phyloP scores from a whole-genome alignment of 2,113 vertebrate species.

The Trichomycterus rosablanca region DNA sequence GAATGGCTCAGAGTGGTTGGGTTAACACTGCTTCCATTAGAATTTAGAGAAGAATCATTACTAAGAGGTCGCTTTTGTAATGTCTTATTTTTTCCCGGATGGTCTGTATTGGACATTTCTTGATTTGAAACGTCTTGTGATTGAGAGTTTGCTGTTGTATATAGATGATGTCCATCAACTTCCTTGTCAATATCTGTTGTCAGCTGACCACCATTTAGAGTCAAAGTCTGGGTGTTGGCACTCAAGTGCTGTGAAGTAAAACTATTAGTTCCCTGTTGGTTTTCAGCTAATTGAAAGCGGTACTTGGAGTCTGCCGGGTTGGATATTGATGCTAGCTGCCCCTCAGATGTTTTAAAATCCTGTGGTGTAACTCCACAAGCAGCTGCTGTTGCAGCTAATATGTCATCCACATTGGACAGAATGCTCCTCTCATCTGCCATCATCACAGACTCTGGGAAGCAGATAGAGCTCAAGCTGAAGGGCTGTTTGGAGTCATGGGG shows the following conservation, averaged over 20 bases:
- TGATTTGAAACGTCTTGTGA: slow-evolving; percentile 60
- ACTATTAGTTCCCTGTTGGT: slow-evolving; percentile 75
- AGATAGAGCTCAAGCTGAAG: slow-evolving; percentile 90
- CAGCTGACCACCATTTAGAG: slow-evolving; percentile 80
- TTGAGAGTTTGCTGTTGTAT: slow-evolving; percentile 64
- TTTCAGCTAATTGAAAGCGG: slow-evolving; percentile 78
- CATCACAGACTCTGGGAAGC: slow-evolving; percentile 92
- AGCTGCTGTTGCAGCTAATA: slow-evolving; percentile 90
- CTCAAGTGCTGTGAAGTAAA: slow-evolving; percentile 75
- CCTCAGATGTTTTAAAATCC: slow-evolving; percentile 85
- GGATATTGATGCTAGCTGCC: slow-evolving; percentile 71
- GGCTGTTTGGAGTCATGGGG: slow-evolving; percentile 88
- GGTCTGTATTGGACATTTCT: slow-evolving; percentile 62
- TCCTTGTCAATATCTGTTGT: slow-evolving; percentile 69
- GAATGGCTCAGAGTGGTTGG: slow-evolving; percentile 53
- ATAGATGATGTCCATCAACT: slow-evolving; percentile 64
- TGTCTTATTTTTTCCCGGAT: slow-evolving; percentile 60
- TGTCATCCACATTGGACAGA: slow-evolving; percentile 94
- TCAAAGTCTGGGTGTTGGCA: slow-evolving; percentile 74
- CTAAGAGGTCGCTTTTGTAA: slow-evolving; percentile 60
- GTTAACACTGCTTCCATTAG: slow-evolving; percentile 72
- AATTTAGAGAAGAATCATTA: slow-evolving; percentile 71
- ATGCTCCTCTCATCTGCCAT: slow-evolving; percentile 92
- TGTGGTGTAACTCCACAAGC: slow-evolving; percentile 89
- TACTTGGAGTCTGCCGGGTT: slow-evolving; percentile 75